Evolutionary conservation across 1,140 invertebrate species (phyloP), one percentile per base, ranked within the genome.

Genomic region (Zaprionus lachaisei): DNA sequence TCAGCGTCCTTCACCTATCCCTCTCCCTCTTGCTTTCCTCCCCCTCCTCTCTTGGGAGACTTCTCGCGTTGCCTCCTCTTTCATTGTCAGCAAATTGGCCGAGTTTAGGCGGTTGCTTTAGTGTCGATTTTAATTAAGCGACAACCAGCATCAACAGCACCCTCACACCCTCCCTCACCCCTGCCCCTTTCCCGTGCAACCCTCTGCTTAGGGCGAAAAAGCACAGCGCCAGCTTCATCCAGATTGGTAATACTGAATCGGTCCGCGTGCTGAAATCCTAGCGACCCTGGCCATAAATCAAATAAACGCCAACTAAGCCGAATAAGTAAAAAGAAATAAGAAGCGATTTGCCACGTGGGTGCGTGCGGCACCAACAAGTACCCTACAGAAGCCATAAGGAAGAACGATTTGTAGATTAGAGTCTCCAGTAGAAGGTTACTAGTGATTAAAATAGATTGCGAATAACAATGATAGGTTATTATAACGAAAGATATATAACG

Each of bases 241-340:
- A 31, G 66, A 66, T 75, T 74, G 57, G 66, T 62, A 69, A 57
- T 55, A 37, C 57, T 12, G 37, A 37, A 62, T 62, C 34, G 49
- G 47, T 37, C 24, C 64, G 58, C n/a, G 44, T 41, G 71, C 56
- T 73, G 66, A 86, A 87, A 87, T 86, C 83, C 79, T 72, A 72
- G 80, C 73, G 83, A 79, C 67, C 81, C 80, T 76, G 81, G 79
- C 72, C 81, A 87, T 87, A 84, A 87, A 87, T 87, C 84, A 87
- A 89, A 89, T 87, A 87, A 87, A 79, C 84, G 84, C 84, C 81
- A 77, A 89, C 81, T 89, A 87, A 89, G 84, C 84, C 77, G 68
- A 76, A 84, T 83, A 71, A 77, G 70, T 62, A 31, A 70, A 77
- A 63, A 57, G 31, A 65, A 49, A 60, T 38, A 62, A 61, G 38